These are phyloP conservation scores for Muscicapa comitata DNA, from an alignment of 2,797 vertebrate species.

Conservation along the genomic window DNA sequence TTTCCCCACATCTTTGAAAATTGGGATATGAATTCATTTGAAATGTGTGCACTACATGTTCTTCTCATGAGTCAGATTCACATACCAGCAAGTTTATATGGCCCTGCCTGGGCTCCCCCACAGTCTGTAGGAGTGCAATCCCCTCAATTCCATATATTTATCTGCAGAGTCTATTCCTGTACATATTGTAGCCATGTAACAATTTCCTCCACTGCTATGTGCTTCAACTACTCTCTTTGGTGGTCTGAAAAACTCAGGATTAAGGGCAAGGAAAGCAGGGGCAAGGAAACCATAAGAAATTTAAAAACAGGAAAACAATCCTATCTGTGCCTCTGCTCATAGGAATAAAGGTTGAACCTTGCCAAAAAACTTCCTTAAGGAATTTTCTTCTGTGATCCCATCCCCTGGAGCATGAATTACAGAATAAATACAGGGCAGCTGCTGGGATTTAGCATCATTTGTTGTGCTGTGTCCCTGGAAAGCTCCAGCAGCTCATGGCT, in stretches of 20 bases:
- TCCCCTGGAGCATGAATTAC: conserved; percentile 10
- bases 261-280: not conserved
- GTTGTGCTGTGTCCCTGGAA: conserved; percentile 18
- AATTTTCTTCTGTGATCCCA: conserved; percentile 26
- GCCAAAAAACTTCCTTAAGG: not conserved
- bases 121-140: accelerated
- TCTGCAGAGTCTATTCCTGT: not conserved
- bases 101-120: not conserved
- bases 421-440: conserved; percentile 20
- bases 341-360: not conserved
- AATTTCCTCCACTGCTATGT: not conserved
- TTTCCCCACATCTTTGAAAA: not conserved
- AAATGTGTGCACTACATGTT: not conserved
- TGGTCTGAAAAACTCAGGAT: not conserved
- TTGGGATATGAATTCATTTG: not conserved
- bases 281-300: not conserved
- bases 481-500: not conserved
- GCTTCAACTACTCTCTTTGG: not conserved
- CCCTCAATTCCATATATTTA: not conserved
- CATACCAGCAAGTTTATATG: not conserved
- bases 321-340: not conserved
- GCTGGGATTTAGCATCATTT: conserved; percentile 19
- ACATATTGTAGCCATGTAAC: not conserved
- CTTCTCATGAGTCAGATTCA: not conserved
- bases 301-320: not conserved